Base-by-base conservation (phyloP, 2,797 vertebrate species). In the Taeniopygia guttata region DNA sequence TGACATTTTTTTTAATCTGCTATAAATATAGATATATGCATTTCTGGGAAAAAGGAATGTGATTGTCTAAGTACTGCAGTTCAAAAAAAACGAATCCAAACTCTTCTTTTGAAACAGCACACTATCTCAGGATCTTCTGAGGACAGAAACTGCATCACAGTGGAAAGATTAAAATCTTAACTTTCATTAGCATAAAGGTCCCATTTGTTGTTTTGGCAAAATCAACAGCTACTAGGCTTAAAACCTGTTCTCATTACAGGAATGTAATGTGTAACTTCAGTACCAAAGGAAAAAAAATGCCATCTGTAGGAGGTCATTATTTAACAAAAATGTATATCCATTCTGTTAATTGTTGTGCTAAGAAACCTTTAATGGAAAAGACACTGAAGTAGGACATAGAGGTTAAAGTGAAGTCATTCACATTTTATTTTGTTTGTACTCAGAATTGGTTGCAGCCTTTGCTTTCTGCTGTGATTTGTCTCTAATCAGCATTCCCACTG, bases 401-500 rank as follows among this genome's bases (percentile, higher is more conserved):
- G 26, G 32, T 73, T 94, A 79, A 73, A 93, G 22, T 75, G 36
- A 93, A 49, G 67, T 62, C n/a, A 63, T 63, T 51, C 49, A 45
- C 43, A 20, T 69, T 92, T 90, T 58, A 40, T 72, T 87, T 94
- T 78, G 38, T 79, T 91, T 89, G 40, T 62, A 73, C n/a, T 89
- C 55, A 63, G 51, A 92, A 89, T 42, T 58, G 20, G n/a, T 79
- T 94, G 51, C 51, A 93, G 43, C 45, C 52, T 84, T 93, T 59
- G 29, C 40, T 66, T 92, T 92, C 77, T 79, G 48, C 67, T 75
- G 67, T 87, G 74, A 76, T 92, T 95, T 92, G 25, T 73, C 55
- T 81, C 83, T 93, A 81, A 93, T 82, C 74, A 73, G 67, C 48
- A 55, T 76, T 92, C 88, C 77, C 70, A 62, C 73, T 92, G 66